These are phyloP conservation scores for Anolis sagrei DNA, from an alignment of 2,113 vertebrate genomes.

Conservation along the genomic window DNA sequence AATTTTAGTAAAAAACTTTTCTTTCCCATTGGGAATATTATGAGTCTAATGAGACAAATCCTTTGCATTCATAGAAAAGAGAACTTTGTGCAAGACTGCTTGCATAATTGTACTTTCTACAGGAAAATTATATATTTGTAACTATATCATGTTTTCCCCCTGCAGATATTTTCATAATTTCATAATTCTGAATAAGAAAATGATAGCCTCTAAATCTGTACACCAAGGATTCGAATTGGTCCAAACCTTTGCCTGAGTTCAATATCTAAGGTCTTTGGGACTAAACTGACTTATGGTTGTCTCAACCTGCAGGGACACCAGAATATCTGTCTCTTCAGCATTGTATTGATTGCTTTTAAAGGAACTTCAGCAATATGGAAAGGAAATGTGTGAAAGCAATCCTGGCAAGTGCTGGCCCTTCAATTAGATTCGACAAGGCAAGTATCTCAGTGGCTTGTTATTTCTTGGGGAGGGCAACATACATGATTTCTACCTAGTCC, in stretches of 20 bases:
- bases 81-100: background rate
- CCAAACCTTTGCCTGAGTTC: no score
- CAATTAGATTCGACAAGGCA: no score
- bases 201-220: background rate
- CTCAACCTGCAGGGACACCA: background rate
- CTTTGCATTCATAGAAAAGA: slow-evolving; percentile 4
- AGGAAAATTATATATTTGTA: background rate
- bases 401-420: no score
- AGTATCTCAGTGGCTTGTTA: no score
- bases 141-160: background rate
- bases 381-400: background rate
- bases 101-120: background rate
- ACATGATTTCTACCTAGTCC: background rate
- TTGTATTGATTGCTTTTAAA: background rate
- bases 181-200: background rate
- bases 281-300: no score
- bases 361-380: background rate
- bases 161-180: background rate
- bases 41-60: slow-evolving; percentile 23
- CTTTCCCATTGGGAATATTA: slow-evolving; percentile 16
- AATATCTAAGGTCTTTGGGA: background rate
- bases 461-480: no score
- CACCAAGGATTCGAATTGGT: background rate
- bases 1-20: slow-evolving; percentile 19
- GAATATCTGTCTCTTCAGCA: background rate